Evolutionary conservation across 2,888 invertebrate genomes (phyloP).

Genomic region (Mimumesa dahlbomi): DNA sequence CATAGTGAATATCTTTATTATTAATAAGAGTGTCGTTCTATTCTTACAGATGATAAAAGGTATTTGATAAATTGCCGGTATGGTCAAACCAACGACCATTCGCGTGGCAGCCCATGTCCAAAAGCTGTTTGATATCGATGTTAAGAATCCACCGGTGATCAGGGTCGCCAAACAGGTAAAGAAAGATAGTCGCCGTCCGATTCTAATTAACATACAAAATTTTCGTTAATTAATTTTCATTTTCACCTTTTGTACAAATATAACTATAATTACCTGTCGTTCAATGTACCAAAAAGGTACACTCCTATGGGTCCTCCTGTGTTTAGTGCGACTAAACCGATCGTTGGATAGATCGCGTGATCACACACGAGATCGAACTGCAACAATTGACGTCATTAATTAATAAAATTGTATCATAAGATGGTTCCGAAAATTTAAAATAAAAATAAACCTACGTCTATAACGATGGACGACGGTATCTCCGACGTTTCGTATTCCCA

Average conservation of each 20-base stretch:
- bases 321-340: slow-evolving; percentile 92
- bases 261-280: slow-evolving; percentile 89
- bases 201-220: slow-evolving; percentile 80
- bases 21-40: too few species aligned
- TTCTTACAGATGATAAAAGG: slow-evolving; percentile 94
- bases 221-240: too few species aligned
- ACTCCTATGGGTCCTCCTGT: slow-evolving; percentile 95
- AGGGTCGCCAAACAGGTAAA: slow-evolving; percentile 92
- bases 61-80: slow-evolving; percentile 96
- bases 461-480: slow-evolving; percentile 90
- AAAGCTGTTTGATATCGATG: slow-evolving; percentile 89
- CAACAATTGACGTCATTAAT: slow-evolving; percentile 75
- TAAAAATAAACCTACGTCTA: slow-evolving; percentile 82
- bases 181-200: slow-evolving; percentile 92
- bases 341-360: slow-evolving; percentile 91
- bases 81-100: slow-evolving; percentile 92
- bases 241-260: too few species aligned
- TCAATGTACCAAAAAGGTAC: slow-evolving; percentile 91
- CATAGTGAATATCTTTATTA: too few species aligned
- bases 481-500: slow-evolving; percentile 89
- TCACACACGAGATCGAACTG: slow-evolving; percentile 96
- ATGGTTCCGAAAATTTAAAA: too few species aligned
- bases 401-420: not conserved
- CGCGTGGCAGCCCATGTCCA: slow-evolving; percentile 92
- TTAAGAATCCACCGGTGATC: slow-evolving; percentile 89